Base-by-base conservation (phyloP, 2,888 invertebrate species). In the Carcina quercana region DNA sequence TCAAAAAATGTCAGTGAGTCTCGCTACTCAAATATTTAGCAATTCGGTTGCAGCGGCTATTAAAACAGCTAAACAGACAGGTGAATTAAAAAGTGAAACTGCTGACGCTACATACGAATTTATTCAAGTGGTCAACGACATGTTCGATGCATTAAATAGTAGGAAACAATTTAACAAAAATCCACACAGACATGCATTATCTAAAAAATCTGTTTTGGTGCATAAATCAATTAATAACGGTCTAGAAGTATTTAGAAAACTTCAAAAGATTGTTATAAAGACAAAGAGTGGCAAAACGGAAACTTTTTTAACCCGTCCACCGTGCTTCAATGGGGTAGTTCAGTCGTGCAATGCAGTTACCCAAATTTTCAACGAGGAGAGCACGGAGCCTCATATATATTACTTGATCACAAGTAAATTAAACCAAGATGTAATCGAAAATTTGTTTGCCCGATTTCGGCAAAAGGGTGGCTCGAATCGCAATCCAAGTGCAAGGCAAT, bases 351-450 rank as follows among this genome's bases (percentile, higher is more conserved):
- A 28, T 11, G 32, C 31, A n/a, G 17, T 28, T 6, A 11, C 28
- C 7, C 31, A 28, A 19, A 6, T 31, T 5, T 32, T 15, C 15
- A n/a, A 15, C 15, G 37, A 42, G 37, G 26, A 34, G 24, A 3
- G 8, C 5, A 30, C 14, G 1, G 15, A 33, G 15, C 13, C 31
- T 13, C 19, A 21, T 21, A 24, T 34, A 8, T 31, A 32, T 24
- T 43, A 34, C 30, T 8, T 39, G 26, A 37, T 40, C 8, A 44
- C 39, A 2, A 30, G 37, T 27, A 25, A 32, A 17, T 30, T 40
- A 10, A 42, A 39, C 30, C 42, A 43, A 22, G 39, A 43, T 32
- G 34, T 38, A 2, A 28, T 42, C 6, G 40, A 41, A 41, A 41
- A 43, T 36, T 32, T 32, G 15, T 43, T 43, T 35, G 33, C 26